These are phyloP conservation scores for Anthrax anthrax DNA, from an alignment of 2,888 invertebrate genomes.

Conservation along the genomic window DNA sequence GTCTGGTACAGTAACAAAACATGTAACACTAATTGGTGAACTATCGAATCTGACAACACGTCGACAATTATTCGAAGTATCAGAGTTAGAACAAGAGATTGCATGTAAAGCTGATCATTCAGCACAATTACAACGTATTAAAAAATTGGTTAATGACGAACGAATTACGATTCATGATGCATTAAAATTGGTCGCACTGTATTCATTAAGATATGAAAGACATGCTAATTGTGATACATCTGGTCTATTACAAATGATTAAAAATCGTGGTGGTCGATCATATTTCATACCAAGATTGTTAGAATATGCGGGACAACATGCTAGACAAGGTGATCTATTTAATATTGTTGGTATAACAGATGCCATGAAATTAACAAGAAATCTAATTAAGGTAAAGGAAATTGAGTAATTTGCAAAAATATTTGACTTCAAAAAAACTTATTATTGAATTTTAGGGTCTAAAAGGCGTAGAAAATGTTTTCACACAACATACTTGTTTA, in stretches of 20 bases:
- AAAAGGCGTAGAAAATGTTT: conserved; percentile 96
- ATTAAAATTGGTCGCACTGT: conserved; percentile 76
- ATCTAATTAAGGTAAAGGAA: conserved; percentile 25
- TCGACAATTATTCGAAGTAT: conserved; percentile 71
- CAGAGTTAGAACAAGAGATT: conserved; percentile 86
- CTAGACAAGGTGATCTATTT: conserved; percentile 70
- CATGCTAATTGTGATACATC: conserved; percentile 72
- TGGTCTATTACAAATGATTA: conserved; percentile 58
- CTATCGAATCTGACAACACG: conserved; percentile 70
- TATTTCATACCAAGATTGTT: conserved; percentile 47
- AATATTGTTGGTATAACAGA: conserved; percentile 85
- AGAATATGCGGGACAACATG: conserved; percentile 74
- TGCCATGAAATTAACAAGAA: conserved; percentile 57
- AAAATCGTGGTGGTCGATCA: conserved; percentile 56
- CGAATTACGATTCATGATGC: conserved; percentile 64
- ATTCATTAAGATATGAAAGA: conserved; percentile 85
- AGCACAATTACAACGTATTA: conserved; percentile 63
- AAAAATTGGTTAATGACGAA: conserved; percentile 59
- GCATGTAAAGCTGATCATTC: conserved; percentile 77
- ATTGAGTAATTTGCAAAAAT: too few relatives aligned
- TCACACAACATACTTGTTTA: conserved; percentile 94
- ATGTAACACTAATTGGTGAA: conserved; percentile 93
- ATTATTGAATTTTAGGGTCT: conserved; percentile 41
- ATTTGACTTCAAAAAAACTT: neutral
- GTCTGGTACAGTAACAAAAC: conserved; percentile 92